phyloP scores from a whole-genome alignment of 2,113 vertebrate species.

The Probosciger aterrimus region DNA sequence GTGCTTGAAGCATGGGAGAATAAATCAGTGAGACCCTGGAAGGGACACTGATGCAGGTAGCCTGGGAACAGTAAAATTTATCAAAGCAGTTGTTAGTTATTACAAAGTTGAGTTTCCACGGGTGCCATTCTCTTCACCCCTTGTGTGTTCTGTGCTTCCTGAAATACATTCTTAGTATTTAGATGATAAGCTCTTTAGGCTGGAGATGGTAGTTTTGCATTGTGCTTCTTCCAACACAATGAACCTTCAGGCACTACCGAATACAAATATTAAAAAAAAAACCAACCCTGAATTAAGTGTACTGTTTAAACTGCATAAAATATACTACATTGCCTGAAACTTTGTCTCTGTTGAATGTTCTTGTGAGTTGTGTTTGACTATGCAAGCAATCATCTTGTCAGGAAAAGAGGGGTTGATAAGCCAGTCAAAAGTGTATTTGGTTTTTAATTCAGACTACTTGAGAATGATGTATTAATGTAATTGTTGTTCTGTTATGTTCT shows the following conservation, averaged over 20 bases:
- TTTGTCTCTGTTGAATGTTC: background rate
- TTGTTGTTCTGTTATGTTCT: background rate
- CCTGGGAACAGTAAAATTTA: background rate
- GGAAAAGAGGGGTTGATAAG: background rate
- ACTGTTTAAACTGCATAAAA: background rate
- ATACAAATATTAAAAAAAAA: background rate
- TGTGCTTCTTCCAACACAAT: background rate
- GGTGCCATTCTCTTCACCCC: background rate
- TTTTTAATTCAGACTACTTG: background rate
- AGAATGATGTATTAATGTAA: background rate
- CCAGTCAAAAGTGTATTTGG: background rate
- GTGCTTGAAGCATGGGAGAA: background rate
- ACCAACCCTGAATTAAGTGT: background rate
- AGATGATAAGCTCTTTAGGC: background rate
- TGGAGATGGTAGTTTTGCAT: background rate
- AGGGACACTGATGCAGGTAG: background rate
- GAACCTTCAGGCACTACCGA: background rate
- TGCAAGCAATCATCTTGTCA: background rate
- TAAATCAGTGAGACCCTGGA: background rate
- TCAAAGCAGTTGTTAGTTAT: background rate
- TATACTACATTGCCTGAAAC: background rate
- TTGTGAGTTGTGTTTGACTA: background rate
- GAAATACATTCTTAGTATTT: background rate
- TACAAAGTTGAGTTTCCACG: background rate
- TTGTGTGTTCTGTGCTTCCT: background rate